phyloP scores from a whole-genome alignment of 2,113 vertebrate species.

The Hepsetus odoe region DNA sequence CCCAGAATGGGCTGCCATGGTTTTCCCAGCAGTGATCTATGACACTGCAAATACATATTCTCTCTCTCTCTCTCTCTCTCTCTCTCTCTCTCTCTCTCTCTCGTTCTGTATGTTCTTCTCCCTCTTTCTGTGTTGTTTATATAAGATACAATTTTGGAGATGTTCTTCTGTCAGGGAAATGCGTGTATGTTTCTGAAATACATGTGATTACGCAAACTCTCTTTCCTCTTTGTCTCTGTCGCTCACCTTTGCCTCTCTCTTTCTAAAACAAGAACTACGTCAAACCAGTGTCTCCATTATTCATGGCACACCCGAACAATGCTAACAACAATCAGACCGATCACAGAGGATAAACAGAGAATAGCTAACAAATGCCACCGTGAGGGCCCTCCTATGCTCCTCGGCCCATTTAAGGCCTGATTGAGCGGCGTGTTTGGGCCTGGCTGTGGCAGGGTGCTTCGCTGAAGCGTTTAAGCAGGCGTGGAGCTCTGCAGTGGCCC shows the following conservation, averaged over 20 bases:
- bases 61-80: background rate
- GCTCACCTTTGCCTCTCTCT: background rate
- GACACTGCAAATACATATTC: background rate
- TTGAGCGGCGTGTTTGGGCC: constrained; percentile 17
- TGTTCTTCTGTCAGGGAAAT: too few relatives aligned
- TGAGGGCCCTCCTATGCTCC: background rate
- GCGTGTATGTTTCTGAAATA: too few relatives aligned
- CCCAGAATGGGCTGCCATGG: constrained; percentile 54
- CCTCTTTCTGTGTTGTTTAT: too few relatives aligned
- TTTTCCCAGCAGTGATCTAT: constrained; percentile 25
- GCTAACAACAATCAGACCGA: background rate
- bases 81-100: background rate
- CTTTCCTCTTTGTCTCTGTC: constrained; percentile 32
- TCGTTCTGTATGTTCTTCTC: background rate
- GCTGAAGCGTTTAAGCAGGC: constrained; percentile 36
- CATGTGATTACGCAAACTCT: too few relatives aligned
- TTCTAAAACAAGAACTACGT: constrained; percentile 28
- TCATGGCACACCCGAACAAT: background rate
- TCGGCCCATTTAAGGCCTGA: constrained; percentile 35
- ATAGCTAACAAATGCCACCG: constrained; percentile 20
- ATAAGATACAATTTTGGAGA: too few relatives aligned
- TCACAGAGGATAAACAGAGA: constrained; percentile 17
- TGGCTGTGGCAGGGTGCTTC: constrained; percentile 14
- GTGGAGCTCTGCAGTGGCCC: constrained; percentile 37
- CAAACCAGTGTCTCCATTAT: constrained; percentile 8